phyloP scores from a whole-genome alignment of 30 jellyfish, hydroid and myxozoan genomes.

The Pseudorhiza aurosa region DNA sequence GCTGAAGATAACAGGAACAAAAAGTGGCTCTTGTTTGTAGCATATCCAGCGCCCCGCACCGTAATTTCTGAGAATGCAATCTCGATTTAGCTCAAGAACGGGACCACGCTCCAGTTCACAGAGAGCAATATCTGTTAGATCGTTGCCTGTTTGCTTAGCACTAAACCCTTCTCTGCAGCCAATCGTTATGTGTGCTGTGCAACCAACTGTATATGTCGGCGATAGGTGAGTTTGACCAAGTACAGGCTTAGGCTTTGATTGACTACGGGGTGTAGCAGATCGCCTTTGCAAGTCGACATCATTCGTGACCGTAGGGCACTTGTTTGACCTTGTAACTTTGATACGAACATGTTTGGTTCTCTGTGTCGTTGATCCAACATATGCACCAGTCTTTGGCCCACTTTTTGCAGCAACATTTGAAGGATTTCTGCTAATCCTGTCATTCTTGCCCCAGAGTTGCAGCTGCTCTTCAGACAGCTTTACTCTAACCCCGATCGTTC shows the following conservation, averaged over 20 bases:
- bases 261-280: background rate
- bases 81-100: slow-evolving; percentile 4
- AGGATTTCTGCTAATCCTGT: background rate
- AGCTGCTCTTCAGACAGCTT: slow-evolving; percentile 42
- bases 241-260: background rate
- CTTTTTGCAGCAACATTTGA: background rate
- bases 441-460: slow-evolving; percentile 68
- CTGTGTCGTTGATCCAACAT: background rate
- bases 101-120: slow-evolving; percentile 37
- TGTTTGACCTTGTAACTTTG: background rate
- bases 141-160: slow-evolving; percentile 50
- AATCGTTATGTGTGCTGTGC: slow-evolving; percentile 77
- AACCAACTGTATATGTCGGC: slow-evolving; percentile 58
- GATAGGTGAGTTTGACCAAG: background rate
- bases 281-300: too few relatives aligned
- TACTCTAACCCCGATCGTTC: slow-evolving; percentile 62
- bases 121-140: slow-evolving; percentile 10
- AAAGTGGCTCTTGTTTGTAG: slow-evolving; percentile 31
- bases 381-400: background rate
- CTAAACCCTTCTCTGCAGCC: slow-evolving; percentile 52
- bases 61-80: slow-evolving; percentile 13
- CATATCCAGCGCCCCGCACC: slow-evolving; percentile 69
- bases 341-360: background rate
- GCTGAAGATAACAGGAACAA: slow-evolving; percentile 16
- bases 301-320: background rate